Base-by-base conservation (phyloP, 2,888 invertebrate species). In the Ophraella communa region DNA sequence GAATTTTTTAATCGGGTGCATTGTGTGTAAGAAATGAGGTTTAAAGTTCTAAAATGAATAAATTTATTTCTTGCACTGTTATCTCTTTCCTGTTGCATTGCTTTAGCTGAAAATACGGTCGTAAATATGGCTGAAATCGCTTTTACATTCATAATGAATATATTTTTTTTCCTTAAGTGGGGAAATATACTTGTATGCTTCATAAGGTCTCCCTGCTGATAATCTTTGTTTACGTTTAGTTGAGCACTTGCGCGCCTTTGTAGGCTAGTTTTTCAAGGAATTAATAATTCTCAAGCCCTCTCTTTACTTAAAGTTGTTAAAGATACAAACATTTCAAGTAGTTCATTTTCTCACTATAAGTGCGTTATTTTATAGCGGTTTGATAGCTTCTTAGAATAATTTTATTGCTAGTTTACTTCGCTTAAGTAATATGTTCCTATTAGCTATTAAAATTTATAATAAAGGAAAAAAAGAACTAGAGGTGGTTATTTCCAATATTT, bases 1-100 rank as follows among this genome's bases (percentile, higher is more conserved):
- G 77, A 77, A 76, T 74, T 75, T 76, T 77, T 77, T 77, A 71
- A 73, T 75, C 73, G 66, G 67, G 70, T 73, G 72, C 76, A 76
- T 76, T 77, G 76, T 77, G 74, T 76, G 75, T 73, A 74, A 73
- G 75, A 73, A 74, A 76, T 73, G 72, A 70, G 70, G 70, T 67
- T 65, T 70, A 64, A 62, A 69, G 68, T 73, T 74, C 73, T 76
- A 69, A 73, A 76, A 73, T 68, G 73, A 74, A 75, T 75, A 76
- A 75, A 75, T 77, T 75, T 69, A 75, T 72, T 74, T 73, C 72
- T 71, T 73, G 72, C 69, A 64, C 64, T 72, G 74, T 73, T 77
- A 76, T 77, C 75, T 74, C 68, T 66, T 77, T 77, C 76, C 77
- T 76, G 77, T 76, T 72, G 67, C 70, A 69, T 68, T 71, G 70